These are phyloP conservation scores for Dryocosmus kuriphilus DNA, from an alignment of 2,888 invertebrate species.

Conservation along the genomic window DNA sequence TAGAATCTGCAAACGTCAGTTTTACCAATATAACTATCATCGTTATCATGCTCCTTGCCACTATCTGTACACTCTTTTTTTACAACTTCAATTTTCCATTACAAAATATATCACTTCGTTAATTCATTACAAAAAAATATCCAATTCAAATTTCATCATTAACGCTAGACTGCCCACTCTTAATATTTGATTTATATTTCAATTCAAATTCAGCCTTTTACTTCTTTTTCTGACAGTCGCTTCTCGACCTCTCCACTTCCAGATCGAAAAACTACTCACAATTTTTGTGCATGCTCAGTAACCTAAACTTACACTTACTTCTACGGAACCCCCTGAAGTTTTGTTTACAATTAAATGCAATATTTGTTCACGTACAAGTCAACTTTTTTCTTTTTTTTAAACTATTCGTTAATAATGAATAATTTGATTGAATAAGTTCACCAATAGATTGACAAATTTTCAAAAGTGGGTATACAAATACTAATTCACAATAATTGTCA, in stretches of 20 bases:
- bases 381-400: too few relatives aligned
- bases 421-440: too few relatives aligned
- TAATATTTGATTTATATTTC: slow-evolving; percentile 52
- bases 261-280: slow-evolving; percentile 2
- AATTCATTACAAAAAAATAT: slow-evolving; percentile 22
- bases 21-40: slow-evolving; percentile 74
- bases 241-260: not conserved
- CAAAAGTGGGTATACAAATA: too few relatives aligned
- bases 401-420: too few relatives aligned
- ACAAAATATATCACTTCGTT: slow-evolving; percentile 36
- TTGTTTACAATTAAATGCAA: too few relatives aligned
- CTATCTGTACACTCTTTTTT: slow-evolving; percentile 56
- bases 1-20: slow-evolving; percentile 78
- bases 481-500: too few relatives aligned
- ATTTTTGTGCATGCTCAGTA: not conserved
- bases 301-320: too few relatives aligned
- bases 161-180: slow-evolving; percentile 71
- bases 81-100: slow-evolving; percentile 42
- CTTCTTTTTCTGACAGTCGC: not conserved
- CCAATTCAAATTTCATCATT: slow-evolving; percentile 35
- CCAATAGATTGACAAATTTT: too few relatives aligned
- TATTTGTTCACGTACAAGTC: too few relatives aligned
- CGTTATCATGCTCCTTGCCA: slow-evolving; percentile 70
- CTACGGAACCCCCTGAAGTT: not conserved
- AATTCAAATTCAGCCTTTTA: not conserved